A percentile compares a stretch with the other conserved stretches of the same genome.
These are phyloP conservation scores for Archips crataeganus DNA, from an alignment of 2,888 invertebrate genomes.

Conservation along the genomic window DNA sequence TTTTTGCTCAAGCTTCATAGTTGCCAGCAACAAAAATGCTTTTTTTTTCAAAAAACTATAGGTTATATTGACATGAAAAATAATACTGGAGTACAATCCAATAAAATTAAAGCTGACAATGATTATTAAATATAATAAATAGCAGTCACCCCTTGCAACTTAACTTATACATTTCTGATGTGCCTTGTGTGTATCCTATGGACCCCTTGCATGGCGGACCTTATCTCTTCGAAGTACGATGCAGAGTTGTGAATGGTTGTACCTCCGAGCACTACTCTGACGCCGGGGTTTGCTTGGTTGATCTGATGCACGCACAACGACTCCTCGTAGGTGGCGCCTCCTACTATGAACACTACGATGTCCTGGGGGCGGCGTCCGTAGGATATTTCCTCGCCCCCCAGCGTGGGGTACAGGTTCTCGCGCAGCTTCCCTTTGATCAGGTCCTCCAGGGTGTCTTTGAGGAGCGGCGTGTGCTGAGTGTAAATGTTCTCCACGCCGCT, in stretches of 20 bases:
- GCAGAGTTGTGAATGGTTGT: conserved; percentile 95
- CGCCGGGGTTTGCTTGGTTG: conserved; percentile 88
- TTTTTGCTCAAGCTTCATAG: background rate
- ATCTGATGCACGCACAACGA: conserved; percentile 93
- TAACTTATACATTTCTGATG: conserved; percentile 70
- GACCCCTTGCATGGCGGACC: conserved; percentile 88
- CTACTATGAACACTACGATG: conserved; percentile 98
- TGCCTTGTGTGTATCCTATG: conserved; percentile 88
- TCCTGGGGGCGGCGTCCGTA: conserved; percentile 91
- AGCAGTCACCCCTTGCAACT: background rate
- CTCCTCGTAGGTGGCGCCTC: conserved; percentile 99
- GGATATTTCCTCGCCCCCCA: conserved; percentile 87
- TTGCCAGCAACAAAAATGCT: background rate
- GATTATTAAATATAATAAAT: background rate
- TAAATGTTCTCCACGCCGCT: conserved; percentile 99
- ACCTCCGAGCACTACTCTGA: conserved; percentile 94
- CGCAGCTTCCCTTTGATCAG: conserved; percentile 95
- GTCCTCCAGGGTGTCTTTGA: conserved; percentile 96
- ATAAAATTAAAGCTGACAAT: background rate
- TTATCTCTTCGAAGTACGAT: conserved; percentile 92
- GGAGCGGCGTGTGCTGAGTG: conserved; percentile 98
- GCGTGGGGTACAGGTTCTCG: conserved; percentile 93
- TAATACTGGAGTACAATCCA: background rate
- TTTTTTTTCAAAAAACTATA: background rate
- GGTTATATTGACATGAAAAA: background rate